These are phyloP conservation scores for Ips typographus DNA, from an alignment of 1,140 invertebrate genomes.

Conservation along the genomic window DNA sequence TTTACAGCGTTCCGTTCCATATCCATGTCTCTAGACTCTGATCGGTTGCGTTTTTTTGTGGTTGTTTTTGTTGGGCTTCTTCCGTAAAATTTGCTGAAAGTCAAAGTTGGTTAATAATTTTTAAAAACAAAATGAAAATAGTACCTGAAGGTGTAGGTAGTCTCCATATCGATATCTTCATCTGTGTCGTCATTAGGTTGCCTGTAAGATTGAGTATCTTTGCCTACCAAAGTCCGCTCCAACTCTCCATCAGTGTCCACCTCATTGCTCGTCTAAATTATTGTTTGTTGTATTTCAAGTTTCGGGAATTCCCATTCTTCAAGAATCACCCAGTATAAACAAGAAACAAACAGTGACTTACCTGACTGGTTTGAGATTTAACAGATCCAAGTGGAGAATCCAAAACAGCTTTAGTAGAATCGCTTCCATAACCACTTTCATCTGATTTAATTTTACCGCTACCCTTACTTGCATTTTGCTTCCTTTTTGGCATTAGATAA, in stretches of 20 bases:
- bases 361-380: conserved; percentile 36
- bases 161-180: conserved; percentile 39
- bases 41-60: conserved; percentile 37
- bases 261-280: conserved; percentile 24
- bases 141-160: conserved; percentile 26
- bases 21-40: conserved; percentile 29
- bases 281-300: neutral
- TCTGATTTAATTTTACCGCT: conserved; percentile 50
- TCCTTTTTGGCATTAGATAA: conserved; percentile 39
- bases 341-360: conserved; percentile 2
- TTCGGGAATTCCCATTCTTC: neutral
- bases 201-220: neutral
- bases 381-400: conserved; percentile 55
- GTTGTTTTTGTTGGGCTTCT: conserved; percentile 26
- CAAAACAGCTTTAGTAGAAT: conserved; percentile 60
- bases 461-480: conserved; percentile 27
- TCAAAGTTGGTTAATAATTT: neutral
- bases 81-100: conserved; percentile 32
- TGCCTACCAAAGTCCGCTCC: conserved; percentile 9
- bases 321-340: neutral
- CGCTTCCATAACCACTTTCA: conserved; percentile 67
- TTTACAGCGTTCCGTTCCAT: neutral
- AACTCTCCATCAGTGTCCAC: conserved; percentile 22
- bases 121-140: neutral
- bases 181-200: conserved; percentile 43